These are phyloP conservation scores for Phalacrocorax carbo DNA, from an alignment of 2,113 vertebrate genomes.

Conservation along the genomic window DNA sequence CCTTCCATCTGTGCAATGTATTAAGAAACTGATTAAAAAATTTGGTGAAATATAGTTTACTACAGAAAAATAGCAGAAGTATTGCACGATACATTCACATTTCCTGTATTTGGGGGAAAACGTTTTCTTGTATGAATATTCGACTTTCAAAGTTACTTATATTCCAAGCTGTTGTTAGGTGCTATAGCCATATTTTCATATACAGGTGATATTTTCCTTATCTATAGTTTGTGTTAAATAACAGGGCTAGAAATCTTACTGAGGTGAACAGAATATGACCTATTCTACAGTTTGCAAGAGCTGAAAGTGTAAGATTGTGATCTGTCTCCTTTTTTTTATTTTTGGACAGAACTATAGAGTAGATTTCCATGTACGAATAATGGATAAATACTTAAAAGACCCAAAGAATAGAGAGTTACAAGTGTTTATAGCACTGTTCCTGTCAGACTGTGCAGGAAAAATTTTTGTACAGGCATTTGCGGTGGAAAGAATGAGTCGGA, in stretches of 20 bases:
- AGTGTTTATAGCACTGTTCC: background rate
- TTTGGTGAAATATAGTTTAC: background rate
- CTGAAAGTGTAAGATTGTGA: background rate
- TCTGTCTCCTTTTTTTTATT: background rate
- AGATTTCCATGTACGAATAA: background rate
- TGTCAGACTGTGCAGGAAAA: background rate
- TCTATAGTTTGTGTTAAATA: background rate
- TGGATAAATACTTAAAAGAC: background rate
- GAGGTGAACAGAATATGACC: background rate
- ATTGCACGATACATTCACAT: background rate
- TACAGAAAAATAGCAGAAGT: background rate
- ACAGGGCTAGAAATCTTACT: background rate
- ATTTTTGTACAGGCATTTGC: background rate
- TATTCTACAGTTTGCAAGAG: background rate
- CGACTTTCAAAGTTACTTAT: background rate
- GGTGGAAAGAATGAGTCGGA: background rate
- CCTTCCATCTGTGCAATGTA: background rate
- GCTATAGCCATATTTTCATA: background rate
- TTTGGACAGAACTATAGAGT: background rate
- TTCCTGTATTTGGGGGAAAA: background rate
- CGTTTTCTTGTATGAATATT: background rate
- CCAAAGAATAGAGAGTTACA: background rate
- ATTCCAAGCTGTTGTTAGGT: background rate
- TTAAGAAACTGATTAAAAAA: background rate
- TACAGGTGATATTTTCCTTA: background rate